Conservation (phyloP, 1,140 invertebrate species). For the Drosophila repleta region DNA sequence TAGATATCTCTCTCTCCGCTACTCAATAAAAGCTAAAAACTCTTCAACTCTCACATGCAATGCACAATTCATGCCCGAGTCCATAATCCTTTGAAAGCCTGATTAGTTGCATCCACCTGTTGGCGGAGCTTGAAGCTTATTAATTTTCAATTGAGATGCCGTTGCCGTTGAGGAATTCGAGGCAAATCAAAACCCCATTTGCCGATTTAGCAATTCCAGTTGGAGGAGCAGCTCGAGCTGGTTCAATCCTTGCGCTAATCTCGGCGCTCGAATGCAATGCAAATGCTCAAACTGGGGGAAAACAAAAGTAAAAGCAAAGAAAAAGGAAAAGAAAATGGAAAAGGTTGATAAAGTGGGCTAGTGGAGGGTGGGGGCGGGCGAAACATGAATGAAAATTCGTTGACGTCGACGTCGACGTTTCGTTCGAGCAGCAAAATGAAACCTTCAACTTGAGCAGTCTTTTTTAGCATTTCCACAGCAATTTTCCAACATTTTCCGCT, state of each 20-base stretch:
- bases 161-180: conserved; percentile 33
- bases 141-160: conserved; percentile 63
- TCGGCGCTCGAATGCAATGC: conserved; percentile 77
- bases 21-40: not conserved
- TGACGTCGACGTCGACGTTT: not conserved
- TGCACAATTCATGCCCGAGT: not conserved
- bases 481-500: conserved; percentile 67
- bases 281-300: conserved; percentile 54
- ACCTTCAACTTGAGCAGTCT: conserved; percentile 40
- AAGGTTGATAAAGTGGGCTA: not conserved
- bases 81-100: not conserved
- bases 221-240: conserved; percentile 4
- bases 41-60: not conserved
- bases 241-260: conserved; percentile 60
- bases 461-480: conserved; percentile 7
- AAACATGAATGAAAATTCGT: conserved; percentile 36
- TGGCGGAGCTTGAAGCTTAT: conserved; percentile 40
- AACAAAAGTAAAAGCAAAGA: conserved; percentile 29
- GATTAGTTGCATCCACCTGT: conserved; percentile 15
- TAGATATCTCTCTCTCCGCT: no score
- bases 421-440: conserved; percentile 12
- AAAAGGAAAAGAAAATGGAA: conserved; percentile 12
- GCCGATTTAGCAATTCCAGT: conserved; percentile 49
- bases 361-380: conserved; percentile 8
- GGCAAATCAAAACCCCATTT: conserved; percentile 64